Base-by-base conservation (phyloP, 2,797 vertebrate genomes). In the Chrysolophus pictus region DNA sequence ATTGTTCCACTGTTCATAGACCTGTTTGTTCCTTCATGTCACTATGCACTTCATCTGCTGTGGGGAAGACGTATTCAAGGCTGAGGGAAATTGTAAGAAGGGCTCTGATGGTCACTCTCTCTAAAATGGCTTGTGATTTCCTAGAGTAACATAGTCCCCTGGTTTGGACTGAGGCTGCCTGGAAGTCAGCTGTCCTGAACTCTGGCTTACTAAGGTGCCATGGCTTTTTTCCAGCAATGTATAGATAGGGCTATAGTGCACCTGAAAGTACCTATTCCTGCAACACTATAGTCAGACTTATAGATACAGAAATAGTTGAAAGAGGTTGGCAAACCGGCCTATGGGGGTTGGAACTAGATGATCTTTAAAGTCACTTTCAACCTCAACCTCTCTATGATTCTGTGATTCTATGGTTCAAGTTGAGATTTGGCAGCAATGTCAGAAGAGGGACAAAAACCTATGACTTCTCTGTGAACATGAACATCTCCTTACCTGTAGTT, bases 61-160 rank as follows among this genome's bases (percentile, higher is more conserved):
- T 83, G 84, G 90, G 80, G 49, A 67, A 88, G 64, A 11, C 31
- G 10, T 3, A 1, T 1, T 58, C 56, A 59, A 11, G 13, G 41
- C 2, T 10, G 9, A 74, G 78, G 53, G 41, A 41, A 6, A 28
- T 33, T 80, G 59, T 69, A 51, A 81, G 46, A 33, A 73, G 79
- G 51, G 51, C 10, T 84, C 59, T 78, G 51, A 81, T 72, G 75
- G 77, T 12, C 0, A 0, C 31, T 78, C 1, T 4, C 2, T 3
- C n/a, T 59, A 42, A 87, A 85, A 59, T 10, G 31, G 15, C 8
- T 56, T 59, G 24, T 67, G 56, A 59, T 55, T 88, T 88, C 60
- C 46, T 44, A 76, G 23, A 44, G n/a, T 39, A 84, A 58, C 12
- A 77, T 60, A 85, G 35, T 26, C 12, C n/a, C 17, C 47, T 72